Base-by-base conservation (phyloP, 2,888 invertebrate genomes). In the Brachycybe producta region DNA sequence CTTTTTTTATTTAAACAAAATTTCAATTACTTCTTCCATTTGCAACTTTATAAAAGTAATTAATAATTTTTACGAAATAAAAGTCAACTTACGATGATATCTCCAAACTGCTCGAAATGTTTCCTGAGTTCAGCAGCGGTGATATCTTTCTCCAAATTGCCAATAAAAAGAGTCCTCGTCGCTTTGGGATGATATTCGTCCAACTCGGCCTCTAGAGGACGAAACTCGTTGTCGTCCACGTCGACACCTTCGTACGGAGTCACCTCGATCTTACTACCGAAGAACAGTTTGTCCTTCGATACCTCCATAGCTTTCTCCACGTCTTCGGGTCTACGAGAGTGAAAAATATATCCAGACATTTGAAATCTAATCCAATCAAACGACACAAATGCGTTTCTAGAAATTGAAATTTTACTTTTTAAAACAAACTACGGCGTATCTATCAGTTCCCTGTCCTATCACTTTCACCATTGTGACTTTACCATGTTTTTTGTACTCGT, bases 401-500 rank as follows among this genome's bases (percentile, higher is more conserved):
- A 28, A 23, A 51, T 13, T 21, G 26, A 35, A n/a, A 26, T 3
- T 11, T 64, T 59, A 70, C 73, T 92, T 94, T 70, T 92, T 92
- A 71, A 95, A 95, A 66, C 90, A 88, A 56, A 90, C 86, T 61
- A 95, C 80, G 57, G 92, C 94, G 70, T 90, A 90, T 62, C 95
- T 76, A 62, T 90, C 90, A 46, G 83, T 80, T 59, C 84, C 88
- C 62, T 86, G 83, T 23, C 92, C 94, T 56, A 87, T 84, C 55
- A 95, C 85, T 68, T 85, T 85, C 53, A 94, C 91, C 78, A 88
- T 87, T 61, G 87, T 86, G 61, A 94, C 92, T 73, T 94, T 94
- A 56, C 94, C 95, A 71, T 92, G 90, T 67, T 94, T 95, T 75
- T 95, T 95, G 76, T 94, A 95, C 72, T 94, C 94, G 73, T 95